A percentile compares a stretch with the other conserved stretches of the same genome.
Evolutionary conservation across 2,797 vertebrate species (phyloP).

Genomic region (Lerista edwardsae): DNA sequence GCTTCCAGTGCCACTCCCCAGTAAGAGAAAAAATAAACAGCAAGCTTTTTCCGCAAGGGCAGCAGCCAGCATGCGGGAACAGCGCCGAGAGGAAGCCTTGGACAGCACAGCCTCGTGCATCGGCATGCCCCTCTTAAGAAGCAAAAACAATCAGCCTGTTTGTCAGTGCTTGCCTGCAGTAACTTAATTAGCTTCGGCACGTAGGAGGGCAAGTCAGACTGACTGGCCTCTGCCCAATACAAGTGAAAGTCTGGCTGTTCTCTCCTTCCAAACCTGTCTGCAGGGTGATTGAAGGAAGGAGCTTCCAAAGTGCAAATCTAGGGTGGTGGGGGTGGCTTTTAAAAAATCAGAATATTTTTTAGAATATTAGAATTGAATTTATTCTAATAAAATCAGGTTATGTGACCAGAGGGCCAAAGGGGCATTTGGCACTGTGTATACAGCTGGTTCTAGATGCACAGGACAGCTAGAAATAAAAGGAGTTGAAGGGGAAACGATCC

Average conservation of each 20-base stretch:
- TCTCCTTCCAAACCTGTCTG: not conserved
- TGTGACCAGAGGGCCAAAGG: too few relatives aligned
- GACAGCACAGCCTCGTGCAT: not conserved
- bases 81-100: not conserved
- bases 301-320: not conserved
- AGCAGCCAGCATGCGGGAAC: not conserved
- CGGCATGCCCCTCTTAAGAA: not conserved
- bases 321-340: too few relatives aligned
- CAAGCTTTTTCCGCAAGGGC: not conserved
- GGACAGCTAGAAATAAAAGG: too few relatives aligned
- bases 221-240: not conserved
- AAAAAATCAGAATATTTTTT: too few relatives aligned
- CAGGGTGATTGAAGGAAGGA: not conserved
- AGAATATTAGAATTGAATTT: too few relatives aligned
- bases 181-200: not conserved
- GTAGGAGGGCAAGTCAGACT: not conserved
- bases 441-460: too few relatives aligned
- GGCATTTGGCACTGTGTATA: too few relatives aligned
- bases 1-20: not conserved
- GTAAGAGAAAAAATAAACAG: not conserved
- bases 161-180: constrained; percentile 6
- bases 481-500: too few relatives aligned
- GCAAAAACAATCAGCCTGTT: not conserved
- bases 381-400: too few relatives aligned
- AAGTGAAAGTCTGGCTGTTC: not conserved